A percentile compares a stretch with the other conserved stretches of the same genome.
Evolutionary conservation across 2,888 invertebrate species (phyloP).

Genomic region (Eupeodes luniger): DNA sequence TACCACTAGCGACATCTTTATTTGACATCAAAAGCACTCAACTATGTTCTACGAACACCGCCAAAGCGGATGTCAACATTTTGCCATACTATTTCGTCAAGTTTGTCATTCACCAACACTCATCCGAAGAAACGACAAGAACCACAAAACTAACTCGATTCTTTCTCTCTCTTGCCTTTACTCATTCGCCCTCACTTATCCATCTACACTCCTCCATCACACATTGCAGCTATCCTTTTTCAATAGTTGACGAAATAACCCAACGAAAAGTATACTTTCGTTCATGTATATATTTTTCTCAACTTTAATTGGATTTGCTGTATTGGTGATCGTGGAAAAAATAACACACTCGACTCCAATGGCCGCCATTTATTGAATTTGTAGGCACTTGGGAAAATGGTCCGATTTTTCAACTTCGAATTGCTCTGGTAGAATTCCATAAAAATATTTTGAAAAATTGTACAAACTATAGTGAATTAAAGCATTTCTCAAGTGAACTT

Average conservation of each 20-base stretch:
- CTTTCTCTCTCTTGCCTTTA: not conserved
- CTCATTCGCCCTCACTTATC: not conserved
- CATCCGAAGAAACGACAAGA: conserved; percentile 25
- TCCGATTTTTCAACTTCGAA: conserved; percentile 74
- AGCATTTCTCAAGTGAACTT: conserved; percentile 69
- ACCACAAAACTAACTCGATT: not conserved
- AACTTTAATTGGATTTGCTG: conserved; percentile 75
- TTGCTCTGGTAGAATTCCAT: conserved; percentile 66
- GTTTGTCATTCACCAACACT: conserved; percentile 48
- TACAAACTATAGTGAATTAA: conserved; percentile 71
- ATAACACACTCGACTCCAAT: conserved; percentile 78
- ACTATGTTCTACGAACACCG: conserved; percentile 38
- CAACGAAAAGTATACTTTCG: conserved; percentile 61
- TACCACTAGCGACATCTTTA: not conserved
- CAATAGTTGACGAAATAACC: conserved; percentile 23
- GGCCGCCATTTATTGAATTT: conserved; percentile 78
- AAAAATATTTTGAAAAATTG: conserved; percentile 70
- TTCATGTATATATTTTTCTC: conserved; percentile 75
- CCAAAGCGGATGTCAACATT: conserved; percentile 68
- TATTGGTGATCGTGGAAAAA: conserved; percentile 74
- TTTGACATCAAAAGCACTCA: not conserved
- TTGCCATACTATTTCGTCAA: conserved; percentile 66
- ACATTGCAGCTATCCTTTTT: conserved; percentile 42
- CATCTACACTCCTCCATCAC: conserved; percentile 26
- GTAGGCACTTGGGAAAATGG: conserved; percentile 77